phyloP scores from a whole-genome alignment of 2,113 vertebrate species.

The Lasiurus cinereus region DNA sequence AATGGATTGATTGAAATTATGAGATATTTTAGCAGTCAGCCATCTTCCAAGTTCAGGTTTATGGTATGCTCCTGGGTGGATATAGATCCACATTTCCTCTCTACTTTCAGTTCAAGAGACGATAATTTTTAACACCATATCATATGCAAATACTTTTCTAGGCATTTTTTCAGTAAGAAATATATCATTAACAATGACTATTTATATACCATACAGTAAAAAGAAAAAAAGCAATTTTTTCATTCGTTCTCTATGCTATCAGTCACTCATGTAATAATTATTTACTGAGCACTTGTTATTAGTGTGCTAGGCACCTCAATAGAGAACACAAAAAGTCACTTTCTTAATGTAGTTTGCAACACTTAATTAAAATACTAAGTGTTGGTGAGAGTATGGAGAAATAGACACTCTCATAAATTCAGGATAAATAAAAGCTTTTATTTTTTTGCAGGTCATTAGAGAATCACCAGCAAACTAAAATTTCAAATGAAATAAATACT shows the following conservation, averaged over 20 bases:
- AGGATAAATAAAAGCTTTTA: not conserved
- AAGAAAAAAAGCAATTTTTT: not conserved
- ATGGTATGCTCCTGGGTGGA: not conserved
- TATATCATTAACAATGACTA: not conserved
- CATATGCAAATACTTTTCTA: not conserved
- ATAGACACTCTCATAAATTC: conserved; percentile 41
- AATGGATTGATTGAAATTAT: not conserved
- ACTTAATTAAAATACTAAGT: conserved; percentile 37
- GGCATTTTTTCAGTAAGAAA: not conserved
- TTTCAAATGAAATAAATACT: not conserved
- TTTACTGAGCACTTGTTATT: not conserved
- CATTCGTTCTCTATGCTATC: not conserved
- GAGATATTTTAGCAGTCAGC: not conserved
- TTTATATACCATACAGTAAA: not conserved
- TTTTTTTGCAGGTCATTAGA: not conserved
- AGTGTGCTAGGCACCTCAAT: not conserved
- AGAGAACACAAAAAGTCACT: not conserved
- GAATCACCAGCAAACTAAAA: not conserved
- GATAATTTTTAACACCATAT: not conserved
- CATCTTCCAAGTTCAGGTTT: conserved; percentile 11
- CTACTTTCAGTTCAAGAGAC: not conserved
- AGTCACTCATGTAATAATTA: not conserved
- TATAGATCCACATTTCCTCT: not conserved
- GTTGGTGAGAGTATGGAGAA: conserved; percentile 27
- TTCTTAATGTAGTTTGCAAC: not conserved